Evolutionary conservation across 2,888 invertebrate species (phyloP).

Genomic region (Synergus itoensis): DNA sequence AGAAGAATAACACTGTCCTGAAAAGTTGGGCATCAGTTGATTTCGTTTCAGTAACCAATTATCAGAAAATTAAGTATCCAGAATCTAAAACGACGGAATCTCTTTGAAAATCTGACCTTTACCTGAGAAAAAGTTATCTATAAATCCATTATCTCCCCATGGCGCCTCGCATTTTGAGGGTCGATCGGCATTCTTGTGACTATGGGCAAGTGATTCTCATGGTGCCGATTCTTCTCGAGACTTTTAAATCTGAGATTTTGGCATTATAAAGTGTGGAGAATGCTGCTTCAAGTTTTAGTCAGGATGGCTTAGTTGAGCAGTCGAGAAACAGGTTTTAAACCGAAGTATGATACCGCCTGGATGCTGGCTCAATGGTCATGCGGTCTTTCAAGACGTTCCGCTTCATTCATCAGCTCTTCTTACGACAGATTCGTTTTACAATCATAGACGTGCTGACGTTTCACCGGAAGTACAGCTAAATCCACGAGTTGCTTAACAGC

Average conservation of each 20-base stretch:
- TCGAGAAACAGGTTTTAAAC: slow-evolving; percentile 40
- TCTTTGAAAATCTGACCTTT: not conserved
- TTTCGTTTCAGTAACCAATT: no score
- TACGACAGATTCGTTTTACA: slow-evolving; percentile 26
- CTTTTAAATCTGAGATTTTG: slow-evolving; percentile 10
- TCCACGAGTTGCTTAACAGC: slow-evolving; percentile 16
- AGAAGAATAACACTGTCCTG: no score
- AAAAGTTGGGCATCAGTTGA: no score
- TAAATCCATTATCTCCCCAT: not conserved
- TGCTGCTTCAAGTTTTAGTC: not conserved
- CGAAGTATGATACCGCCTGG: not conserved
- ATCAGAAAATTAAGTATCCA: not conserved
- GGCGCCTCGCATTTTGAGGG: not conserved
- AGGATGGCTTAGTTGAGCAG: slow-evolving; percentile 14
- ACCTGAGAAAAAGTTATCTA: not conserved
- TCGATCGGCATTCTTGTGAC: not conserved
- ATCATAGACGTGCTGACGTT: slow-evolving; percentile 28
- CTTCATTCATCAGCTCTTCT: slow-evolving; percentile 41
- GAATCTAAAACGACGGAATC: not conserved
- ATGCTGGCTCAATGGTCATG: slow-evolving; percentile 32
- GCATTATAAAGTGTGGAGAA: not conserved
- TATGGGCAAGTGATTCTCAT: slow-evolving; percentile 1
- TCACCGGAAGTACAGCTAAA: slow-evolving; percentile 49
- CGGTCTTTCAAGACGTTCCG: slow-evolving; percentile 25
- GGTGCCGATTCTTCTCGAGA: not conserved